Evolutionary conservation across 2,797 vertebrate genomes (phyloP).

Genomic region (Coendou prehensilis): DNA sequence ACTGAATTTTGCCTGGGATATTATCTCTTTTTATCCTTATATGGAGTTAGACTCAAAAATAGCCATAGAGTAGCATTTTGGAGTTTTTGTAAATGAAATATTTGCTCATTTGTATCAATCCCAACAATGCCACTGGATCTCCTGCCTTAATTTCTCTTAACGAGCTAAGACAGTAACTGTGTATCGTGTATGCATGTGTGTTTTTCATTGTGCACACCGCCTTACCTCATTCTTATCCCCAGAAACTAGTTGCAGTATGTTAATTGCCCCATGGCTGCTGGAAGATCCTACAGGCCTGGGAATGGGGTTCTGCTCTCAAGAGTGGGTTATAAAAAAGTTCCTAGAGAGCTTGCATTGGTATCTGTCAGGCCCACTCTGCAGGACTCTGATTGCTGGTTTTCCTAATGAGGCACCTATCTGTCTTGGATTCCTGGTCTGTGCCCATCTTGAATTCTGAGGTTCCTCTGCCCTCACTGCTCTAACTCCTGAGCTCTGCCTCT

Average conservation of each 20-base stretch:
- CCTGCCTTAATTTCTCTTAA: neutral
- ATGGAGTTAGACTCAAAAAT: neutral
- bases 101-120: neutral
- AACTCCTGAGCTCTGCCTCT: slow-evolving; percentile 48
- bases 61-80: neutral
- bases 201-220: neutral
- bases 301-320: neutral
- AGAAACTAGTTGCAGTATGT: neutral
- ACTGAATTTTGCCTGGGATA: neutral
- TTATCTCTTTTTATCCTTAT: neutral
- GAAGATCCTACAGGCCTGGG: neutral
- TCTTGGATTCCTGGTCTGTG: slow-evolving; percentile 60
- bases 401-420: slow-evolving; percentile 12
- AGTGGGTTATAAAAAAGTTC: neutral
- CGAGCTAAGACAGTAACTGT: neutral
- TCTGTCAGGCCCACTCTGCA: slow-evolving; percentile 35
- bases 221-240: neutral
- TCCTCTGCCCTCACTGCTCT: slow-evolving; percentile 2
- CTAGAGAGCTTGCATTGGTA: slow-evolving; percentile 25
- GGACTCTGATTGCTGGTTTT: slow-evolving; percentile 53
- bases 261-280: neutral
- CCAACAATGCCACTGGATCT: neutral
- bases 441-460: neutral
- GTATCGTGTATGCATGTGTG: neutral
- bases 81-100: neutral